Base-by-base conservation (phyloP, 2,888 invertebrate genomes). In the Drosophila mercatorum region DNA sequence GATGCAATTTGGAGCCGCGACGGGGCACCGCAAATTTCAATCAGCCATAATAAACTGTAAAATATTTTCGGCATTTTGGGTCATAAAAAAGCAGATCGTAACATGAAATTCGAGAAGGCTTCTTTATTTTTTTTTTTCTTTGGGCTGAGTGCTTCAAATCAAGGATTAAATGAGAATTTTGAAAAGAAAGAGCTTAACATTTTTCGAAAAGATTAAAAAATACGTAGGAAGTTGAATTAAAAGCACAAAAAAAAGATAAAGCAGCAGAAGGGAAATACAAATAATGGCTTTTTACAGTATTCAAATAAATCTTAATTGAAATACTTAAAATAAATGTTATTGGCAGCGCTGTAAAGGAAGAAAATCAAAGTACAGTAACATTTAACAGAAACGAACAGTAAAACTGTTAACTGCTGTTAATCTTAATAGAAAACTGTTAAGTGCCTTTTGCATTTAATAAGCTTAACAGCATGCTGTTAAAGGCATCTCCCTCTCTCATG, bases 31-130 rank as follows among this genome's bases (percentile, higher is more conserved):
- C 86, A 78, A 84, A 86, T 84, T 84, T 86, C 86, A 84, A 84
- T 84, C 88, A 88, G 76, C 80, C 69, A 72, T 78, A 85, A 83
- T 85, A 84, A 84, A 88, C 86, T 83, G 80, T 68, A 84, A 88
- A 78, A 51, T 82, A 75, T 79, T 72, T 75, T 64, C 26, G 53
- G 55, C 65, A 61, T 78, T 64, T 80, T 78, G 49, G 47, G 51
- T 14, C 64, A 59, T 61, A 47, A 68, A 55, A 66, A 65, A 65
- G 22, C 5, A 43, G 52, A 47, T 63, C 62, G 58, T n/a, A 76
- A 57, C 77, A 63, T 52, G 63, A 83, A 68, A 68, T 64, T 77
- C 66, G 63, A 80, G 64, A 64, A 49, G 43, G 57, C 59, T 28
- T 28, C 28, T 28, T 28, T 14, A 36, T 44, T 34, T 51, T 51